A percentile compares a stretch with the other conserved stretches of the same genome.
Conservation (phyloP, 1,140 invertebrate genomes). For the Onthophagus taurus region DNA sequence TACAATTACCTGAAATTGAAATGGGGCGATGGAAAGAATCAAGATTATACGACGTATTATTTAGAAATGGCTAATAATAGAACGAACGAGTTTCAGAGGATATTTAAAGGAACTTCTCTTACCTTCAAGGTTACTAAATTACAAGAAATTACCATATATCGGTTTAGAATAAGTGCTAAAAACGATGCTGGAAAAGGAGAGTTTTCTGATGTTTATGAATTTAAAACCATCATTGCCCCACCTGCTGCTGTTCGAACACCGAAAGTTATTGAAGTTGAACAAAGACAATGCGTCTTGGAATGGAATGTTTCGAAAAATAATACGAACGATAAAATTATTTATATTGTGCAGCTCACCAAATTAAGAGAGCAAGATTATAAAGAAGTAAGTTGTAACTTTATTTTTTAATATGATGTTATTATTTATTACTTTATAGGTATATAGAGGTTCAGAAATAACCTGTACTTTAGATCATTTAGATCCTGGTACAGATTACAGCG, state of each 20-base stretch:
- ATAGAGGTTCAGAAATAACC: conserved; percentile 56
- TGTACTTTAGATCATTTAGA: conserved; percentile 56
- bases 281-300: conserved; percentile 42
- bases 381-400: conserved; percentile 39
- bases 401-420: background rate
- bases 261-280: conserved; percentile 42
- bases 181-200: conserved; percentile 76
- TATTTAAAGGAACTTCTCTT: conserved; percentile 67
- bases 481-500: conserved; percentile 58
- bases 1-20: conserved; percentile 79
- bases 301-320: conserved; percentile 44
- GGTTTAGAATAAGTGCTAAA: conserved; percentile 71
- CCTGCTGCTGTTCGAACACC: conserved; percentile 66
- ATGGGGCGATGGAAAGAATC: conserved; percentile 63
- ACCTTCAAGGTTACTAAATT: conserved; percentile 72
- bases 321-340: conserved; percentile 51
- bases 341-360: conserved; percentile 54
- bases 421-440: conserved; percentile 45
- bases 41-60: conserved; percentile 63
- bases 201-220: conserved; percentile 58
- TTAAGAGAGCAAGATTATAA: conserved; percentile 51
- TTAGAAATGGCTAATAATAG: conserved; percentile 66
- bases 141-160: conserved; percentile 65
- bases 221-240: conserved; percentile 64
- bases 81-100: conserved; percentile 56